Evolutionary conservation across 1,140 invertebrate species (phyloP).

Genomic region (Hormaphis cornu): DNA sequence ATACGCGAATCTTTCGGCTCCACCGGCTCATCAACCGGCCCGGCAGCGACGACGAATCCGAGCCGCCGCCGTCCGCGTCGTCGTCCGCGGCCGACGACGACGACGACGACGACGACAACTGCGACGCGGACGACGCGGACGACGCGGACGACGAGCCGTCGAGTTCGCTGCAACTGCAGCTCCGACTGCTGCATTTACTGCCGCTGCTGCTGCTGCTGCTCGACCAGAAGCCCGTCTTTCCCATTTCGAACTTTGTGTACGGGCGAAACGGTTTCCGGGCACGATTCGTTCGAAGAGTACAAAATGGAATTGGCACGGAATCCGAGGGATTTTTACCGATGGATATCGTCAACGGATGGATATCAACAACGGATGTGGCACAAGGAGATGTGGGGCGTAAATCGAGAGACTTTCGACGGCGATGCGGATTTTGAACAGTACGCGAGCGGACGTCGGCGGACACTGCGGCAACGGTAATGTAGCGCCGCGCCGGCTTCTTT

Average conservation of each 20-base stretch:
- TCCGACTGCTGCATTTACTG: neutral
- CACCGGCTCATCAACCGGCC: slow-evolving; percentile 20
- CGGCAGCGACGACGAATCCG: neutral
- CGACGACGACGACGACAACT: slow-evolving; percentile 1
- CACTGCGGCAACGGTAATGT: neutral
- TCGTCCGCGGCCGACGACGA: neutral
- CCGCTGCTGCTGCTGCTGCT: neutral
- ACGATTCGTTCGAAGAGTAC: too few species aligned
- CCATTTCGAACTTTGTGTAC: neutral
- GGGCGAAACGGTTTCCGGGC: too few species aligned
- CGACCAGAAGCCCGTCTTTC: neutral
- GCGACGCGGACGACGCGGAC: neutral
- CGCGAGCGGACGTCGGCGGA: neutral
- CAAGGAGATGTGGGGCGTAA: neutral
- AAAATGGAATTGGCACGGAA: too few species aligned
- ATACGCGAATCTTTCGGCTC: slow-evolving; percentile 12
- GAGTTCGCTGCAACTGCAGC: too few species aligned
- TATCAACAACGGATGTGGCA: too few species aligned
- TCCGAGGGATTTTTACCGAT: too few species aligned
- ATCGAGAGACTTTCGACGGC: neutral
- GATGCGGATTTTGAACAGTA: neutral
- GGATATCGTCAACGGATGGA: too few species aligned
- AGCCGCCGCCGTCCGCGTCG: neutral
- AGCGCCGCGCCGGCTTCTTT: neutral
- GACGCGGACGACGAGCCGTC: slow-evolving; percentile 1